Conservation (phyloP, 1,140 invertebrate species). For the Psilanteris sp. region DNA sequence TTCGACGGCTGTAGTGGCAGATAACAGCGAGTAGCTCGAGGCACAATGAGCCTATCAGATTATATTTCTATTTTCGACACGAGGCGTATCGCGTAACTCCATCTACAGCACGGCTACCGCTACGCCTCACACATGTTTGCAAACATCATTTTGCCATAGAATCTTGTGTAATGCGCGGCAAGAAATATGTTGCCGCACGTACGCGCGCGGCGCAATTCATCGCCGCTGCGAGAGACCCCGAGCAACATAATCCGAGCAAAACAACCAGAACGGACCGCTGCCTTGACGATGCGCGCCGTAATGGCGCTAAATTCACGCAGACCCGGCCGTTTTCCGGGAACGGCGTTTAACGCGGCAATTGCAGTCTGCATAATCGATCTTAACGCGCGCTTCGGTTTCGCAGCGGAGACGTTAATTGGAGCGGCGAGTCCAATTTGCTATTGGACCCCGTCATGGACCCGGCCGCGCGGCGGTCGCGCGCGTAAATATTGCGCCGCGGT, state of each 20-base stretch:
- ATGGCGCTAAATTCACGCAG: slow-evolving; percentile 2
- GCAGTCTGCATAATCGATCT: no score
- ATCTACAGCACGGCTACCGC: slow-evolving; percentile 76
- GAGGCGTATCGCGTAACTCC: slow-evolving; percentile 77
- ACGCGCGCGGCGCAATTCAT: slow-evolving; percentile 31
- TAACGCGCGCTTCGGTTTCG: no score
- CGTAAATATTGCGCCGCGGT: no score
- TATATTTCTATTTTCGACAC: slow-evolving; percentile 81
- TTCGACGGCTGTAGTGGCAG: slow-evolving; percentile 70
- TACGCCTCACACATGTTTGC: slow-evolving; percentile 59
- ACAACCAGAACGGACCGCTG: background rate
- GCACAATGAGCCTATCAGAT: slow-evolving; percentile 80
- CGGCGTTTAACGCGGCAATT: no score
- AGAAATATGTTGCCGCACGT: slow-evolving; percentile 50
- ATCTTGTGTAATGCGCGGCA: slow-evolving; percentile 51
- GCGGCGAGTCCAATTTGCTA: no score
- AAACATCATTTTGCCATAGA: slow-evolving; percentile 49
- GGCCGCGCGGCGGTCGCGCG: no score
- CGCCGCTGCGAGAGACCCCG: slow-evolving; percentile 25
- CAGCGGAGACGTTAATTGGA: no score
- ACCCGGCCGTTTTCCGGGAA: no score
- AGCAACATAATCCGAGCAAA: slow-evolving; percentile 13
- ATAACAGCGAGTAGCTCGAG: slow-evolving; percentile 74
- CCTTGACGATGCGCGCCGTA: background rate
- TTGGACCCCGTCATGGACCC: no score